Evolutionary conservation across 1,140 invertebrate species (phyloP), one percentile per base, ranked within the genome.

Genomic region (Araneus ventricosus): DNA sequence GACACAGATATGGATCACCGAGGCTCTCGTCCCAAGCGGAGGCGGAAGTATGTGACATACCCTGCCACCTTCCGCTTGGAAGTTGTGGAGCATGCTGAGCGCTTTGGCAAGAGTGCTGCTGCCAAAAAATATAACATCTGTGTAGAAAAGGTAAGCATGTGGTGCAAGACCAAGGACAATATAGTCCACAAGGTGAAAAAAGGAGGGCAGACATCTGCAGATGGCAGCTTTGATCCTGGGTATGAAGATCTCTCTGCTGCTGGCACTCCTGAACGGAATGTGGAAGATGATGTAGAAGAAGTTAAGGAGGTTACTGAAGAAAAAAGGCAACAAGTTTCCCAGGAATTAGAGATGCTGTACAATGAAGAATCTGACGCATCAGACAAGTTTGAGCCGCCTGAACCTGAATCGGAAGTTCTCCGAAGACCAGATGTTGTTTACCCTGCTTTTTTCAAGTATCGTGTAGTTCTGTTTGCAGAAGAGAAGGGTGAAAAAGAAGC

Each of bases 21-120:
- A 3, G 97, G 95, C 7, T 52, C 75, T 3, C 63, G 93, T 10
- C 84, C 88, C 34, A 93, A 90, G 52, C 59, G 88, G 17, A 30
- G 93, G 4, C 37, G 93, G 82, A 90, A 93, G 45, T 93, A 93
- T 67, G 93, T 93, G 3, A 93, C 93, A 34, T 93, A 93, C 30
- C 93, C 93, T n/a, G 88, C 93, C 4, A 90, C 88, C 24, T 93
- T 93, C 63, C 70, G 88, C 20, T 52, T 93, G 27, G 93, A 90
- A 45, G 93, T 93, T 27, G 93, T 93, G 17, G 84, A 90, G 30
- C 88, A 93, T 87, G 93, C 93, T 20, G 93, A 93, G 63, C 67
- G 87, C 6, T 89, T 86, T 52, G 93, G 93, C 22, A 93, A 90
- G 34, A 93, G 88, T 80, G 82, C 88, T 30, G 93, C 93, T 30